Evolutionary conservation across 2,888 invertebrate genomes (phyloP).

Genomic region (Philopedon plagiatum): DNA sequence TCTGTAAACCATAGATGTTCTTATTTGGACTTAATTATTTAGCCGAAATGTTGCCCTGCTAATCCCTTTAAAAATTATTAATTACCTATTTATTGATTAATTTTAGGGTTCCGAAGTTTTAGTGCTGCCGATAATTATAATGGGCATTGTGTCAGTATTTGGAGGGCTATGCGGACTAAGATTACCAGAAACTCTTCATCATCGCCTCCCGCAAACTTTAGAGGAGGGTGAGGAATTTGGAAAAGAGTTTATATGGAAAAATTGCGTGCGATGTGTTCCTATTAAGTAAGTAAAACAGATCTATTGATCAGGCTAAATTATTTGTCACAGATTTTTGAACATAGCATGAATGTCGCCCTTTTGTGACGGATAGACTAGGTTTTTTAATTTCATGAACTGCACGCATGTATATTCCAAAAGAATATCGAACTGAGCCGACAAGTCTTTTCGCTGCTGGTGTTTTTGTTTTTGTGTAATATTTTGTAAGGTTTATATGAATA

Average conservation of each 20-base stretch:
- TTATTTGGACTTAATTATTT: too few species aligned
- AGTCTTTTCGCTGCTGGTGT: too few species aligned
- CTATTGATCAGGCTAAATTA: background rate
- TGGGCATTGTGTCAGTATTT: slow-evolving; percentile 86
- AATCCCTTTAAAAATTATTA: too few species aligned
- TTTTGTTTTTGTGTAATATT: too few species aligned
- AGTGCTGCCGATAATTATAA: slow-evolving; percentile 86
- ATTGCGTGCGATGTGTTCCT: slow-evolving; percentile 82
- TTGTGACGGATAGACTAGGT: too few species aligned
- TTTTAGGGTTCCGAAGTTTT: slow-evolving; percentile 86
- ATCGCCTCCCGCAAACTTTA: slow-evolving; percentile 86
- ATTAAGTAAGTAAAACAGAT: slow-evolving; percentile 71
- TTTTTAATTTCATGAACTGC: too few species aligned
- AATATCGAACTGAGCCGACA: too few species aligned
- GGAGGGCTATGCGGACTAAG: slow-evolving; percentile 86
- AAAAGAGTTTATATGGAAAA: slow-evolving; percentile 83
- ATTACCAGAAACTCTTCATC: slow-evolving; percentile 88
- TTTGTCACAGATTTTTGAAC: background rate
- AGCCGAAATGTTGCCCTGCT: too few species aligned
- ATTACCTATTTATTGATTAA: background rate
- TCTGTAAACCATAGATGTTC: too few species aligned
- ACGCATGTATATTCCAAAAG: too few species aligned
- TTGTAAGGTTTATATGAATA: too few species aligned
- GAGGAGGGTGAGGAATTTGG: slow-evolving; percentile 92
- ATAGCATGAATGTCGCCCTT: too few species aligned